Conservation (phyloP, 1,140 invertebrate species). For the Pantala flavescens region DNA sequence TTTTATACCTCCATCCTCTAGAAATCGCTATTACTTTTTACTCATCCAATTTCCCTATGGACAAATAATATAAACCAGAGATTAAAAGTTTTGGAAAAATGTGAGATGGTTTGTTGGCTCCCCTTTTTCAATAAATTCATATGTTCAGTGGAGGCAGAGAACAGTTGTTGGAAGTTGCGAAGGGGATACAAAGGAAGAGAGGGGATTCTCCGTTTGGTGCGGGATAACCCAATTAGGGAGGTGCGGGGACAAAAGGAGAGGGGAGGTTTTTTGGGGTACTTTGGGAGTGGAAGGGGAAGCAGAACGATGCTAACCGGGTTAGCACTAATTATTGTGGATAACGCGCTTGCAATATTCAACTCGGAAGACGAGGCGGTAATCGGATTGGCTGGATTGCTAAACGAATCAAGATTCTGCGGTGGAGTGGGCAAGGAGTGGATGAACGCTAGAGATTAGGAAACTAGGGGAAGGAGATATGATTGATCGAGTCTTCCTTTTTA, state of each 20-base stretch:
- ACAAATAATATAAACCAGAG: too few relatives aligned
- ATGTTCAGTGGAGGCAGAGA: too few relatives aligned
- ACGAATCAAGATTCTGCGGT: not conserved
- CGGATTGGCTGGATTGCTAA: conserved; percentile 7
- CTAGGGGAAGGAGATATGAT: not conserved
- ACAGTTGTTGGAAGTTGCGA: not conserved
- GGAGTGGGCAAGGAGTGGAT: conserved; percentile 2
- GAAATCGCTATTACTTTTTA: too few relatives aligned
- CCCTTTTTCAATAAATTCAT: too few relatives aligned
- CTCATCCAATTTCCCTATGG: too few relatives aligned
- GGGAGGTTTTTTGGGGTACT: not conserved
- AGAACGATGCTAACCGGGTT: conserved; percentile 7
- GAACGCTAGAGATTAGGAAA: not conserved
- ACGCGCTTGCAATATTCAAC: conserved; percentile 8
- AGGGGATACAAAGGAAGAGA: not conserved
- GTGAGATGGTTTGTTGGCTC: too few relatives aligned
- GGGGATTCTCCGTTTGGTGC: not conserved
- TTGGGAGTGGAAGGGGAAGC: not conserved
- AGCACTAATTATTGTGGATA: conserved; percentile 7
- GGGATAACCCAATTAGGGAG: not conserved
- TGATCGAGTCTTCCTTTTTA: not conserved
- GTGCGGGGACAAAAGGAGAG: not conserved
- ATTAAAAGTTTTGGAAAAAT: too few relatives aligned
- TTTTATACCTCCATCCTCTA: too few relatives aligned
- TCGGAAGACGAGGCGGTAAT: conserved; percentile 7